Base-by-base conservation (phyloP, 1,140 invertebrate species). In the Trachymyrmex cornetzi region DNA sequence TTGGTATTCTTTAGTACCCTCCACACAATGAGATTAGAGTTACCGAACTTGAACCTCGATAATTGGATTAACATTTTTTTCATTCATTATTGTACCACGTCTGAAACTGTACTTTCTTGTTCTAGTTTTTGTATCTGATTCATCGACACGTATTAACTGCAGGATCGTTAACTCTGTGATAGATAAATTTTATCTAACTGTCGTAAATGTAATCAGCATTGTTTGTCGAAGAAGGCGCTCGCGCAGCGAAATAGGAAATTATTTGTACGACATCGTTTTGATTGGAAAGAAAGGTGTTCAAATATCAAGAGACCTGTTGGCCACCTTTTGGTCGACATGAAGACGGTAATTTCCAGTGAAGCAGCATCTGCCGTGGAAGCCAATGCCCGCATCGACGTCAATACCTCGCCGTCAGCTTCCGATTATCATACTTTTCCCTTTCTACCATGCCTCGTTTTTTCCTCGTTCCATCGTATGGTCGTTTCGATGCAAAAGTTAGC, bases 321-420 rank as follows among this genome's bases (percentile, higher is more conserved):
- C 53, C 57, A 64, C 9, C 57, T 71, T 44, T 19, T 84, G 69
- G 80, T n/a, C 74, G 74, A n/a, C 61, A 30, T 12, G 16, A 66
- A 69, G 50, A 69, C 55, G 38, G 67, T 48, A 85, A 85, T 74
- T 82, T 87, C 79, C 86, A 85, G 85, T 85, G 57, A 27, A 22
- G 53, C 24, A 38, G 67, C 86, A 85, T 75, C 59, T 64, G 79
- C 66, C 24, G 67, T 55, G 16, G 67, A 87, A 64, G 69, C 57
- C 86, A 85, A 84, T 75, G 86, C 55, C 80, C 86, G 66, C 63
- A 69, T 85, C 59, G 67, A 50, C 30, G 63, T 53, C 72, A 64
- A 80, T 81, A 57, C 63, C n/a, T 59, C 38, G 64, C 27, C 74
- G n/a, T 80, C 72, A 67, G 77, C 66, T 86, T 69, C 85, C 85